Evolutionary conservation across 2,797 vertebrate species (phyloP), one percentile per base, ranked within the genome.

Genomic region (Propithecus perrieri): DNA sequence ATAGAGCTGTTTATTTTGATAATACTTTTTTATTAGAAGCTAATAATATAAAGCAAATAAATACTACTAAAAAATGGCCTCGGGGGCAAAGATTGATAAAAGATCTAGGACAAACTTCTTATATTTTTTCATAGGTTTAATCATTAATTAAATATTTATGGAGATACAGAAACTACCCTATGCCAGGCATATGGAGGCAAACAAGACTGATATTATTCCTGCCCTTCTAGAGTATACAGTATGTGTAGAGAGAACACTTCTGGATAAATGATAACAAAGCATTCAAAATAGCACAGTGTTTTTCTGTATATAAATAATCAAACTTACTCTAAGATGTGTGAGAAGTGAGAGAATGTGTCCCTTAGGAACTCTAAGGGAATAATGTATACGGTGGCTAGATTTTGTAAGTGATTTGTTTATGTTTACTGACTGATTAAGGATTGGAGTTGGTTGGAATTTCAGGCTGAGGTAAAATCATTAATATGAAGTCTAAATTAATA

Each of bases 81-180:
- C 17, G 2, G 26, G 7, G 20, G 30, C 67, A 81, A 50, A 53
- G n/a, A 38, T 24, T 14, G n/a, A 9, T 26, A 43, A 71, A 84
- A 22, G 8, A 15, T 76, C n/a, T 61, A 61, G 35, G 43, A 46
- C 12, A 72, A 20, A 79, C 20, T 26, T 35, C 2, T 30, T 10
- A 15, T 57, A 2, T 55, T 41, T 35, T 2, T 38, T 61, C 67
- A 46, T 65, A 57, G 24, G 76, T 57, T 28, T 11, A 41, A 38
- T 65, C 30, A 30, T 33, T 24, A 59, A 71, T 15, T 35, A 71
- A 35, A 35, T 59, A 38, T 30, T 59, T 30, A 22, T 12, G 43
- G 8, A 48, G 26, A 17, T 8, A 22, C 4, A 74, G n/a, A 48
- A 9, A 0, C 5, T 17, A 17, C 28, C 5, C 1, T 63, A 14